Percentiles rank a stretch among this genome's conserved stretches.
phyloP scores from a whole-genome alignment of 2,113 vertebrate genomes.

The Motacilla alba region DNA sequence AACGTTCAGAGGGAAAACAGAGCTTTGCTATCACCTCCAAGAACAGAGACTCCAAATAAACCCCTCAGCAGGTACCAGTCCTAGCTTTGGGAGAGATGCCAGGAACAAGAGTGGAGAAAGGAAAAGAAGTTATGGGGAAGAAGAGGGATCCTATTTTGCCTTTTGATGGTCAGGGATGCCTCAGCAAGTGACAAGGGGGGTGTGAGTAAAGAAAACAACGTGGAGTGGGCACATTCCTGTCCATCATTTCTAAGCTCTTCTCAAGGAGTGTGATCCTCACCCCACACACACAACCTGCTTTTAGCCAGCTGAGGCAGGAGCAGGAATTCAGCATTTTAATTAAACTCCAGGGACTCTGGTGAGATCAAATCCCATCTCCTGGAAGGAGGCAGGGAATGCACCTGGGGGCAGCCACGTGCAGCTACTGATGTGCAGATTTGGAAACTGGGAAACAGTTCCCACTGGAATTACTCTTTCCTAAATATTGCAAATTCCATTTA shows the following conservation, averaged over 20 bases:
- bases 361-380: constrained; percentile 27
- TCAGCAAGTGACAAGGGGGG: rapidly evolving
- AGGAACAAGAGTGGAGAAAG: neutral
- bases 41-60: neutral
- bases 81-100: neutral
- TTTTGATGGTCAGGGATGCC: neutral
- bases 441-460: constrained; percentile 9
- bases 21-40: neutral
- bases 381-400: neutral
- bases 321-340: constrained; percentile 31
- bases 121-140: neutral
- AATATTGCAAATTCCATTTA: constrained; percentile 4
- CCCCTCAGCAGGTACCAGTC: rapidly evolving
- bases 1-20: neutral
- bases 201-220: rapidly evolving
- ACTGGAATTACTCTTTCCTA: neutral
- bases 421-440: constrained; percentile 33
- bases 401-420: neutral
- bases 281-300: neutral
- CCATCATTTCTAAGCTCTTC: neutral
- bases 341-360: neutral
- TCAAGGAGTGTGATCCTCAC: neutral
- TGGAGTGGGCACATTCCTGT: neutral
- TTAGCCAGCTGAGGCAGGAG: neutral
- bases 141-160: neutral